phyloP scores from a whole-genome alignment of 1,140 invertebrate genomes.

The Ladona fulva region DNA sequence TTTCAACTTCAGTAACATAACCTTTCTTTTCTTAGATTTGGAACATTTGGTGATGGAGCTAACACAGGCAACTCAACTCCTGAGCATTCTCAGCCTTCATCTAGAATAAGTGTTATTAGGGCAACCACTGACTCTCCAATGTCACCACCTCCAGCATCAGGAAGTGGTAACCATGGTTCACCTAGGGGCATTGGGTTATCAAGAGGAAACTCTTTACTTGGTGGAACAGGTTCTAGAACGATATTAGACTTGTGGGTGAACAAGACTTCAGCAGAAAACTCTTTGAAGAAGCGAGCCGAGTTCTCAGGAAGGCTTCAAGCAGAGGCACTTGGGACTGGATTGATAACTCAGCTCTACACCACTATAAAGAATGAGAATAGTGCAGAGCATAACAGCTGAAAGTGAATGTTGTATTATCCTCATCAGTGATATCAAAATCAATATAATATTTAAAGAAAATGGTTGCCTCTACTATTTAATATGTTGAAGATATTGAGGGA shows the following conservation, averaged over 20 bases:
- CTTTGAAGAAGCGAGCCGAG: slow-evolving; percentile 49
- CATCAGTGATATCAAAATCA: too few relatives aligned
- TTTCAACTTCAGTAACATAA: neutral
- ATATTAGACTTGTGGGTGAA: slow-evolving; percentile 56
- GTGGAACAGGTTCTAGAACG: slow-evolving; percentile 36
- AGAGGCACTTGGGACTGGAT: slow-evolving; percentile 13
- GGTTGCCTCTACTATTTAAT: too few relatives aligned
- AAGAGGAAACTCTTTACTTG: slow-evolving; percentile 29
- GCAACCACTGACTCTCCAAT: slow-evolving; percentile 75
- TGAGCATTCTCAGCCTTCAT: too few relatives aligned
- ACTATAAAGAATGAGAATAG: neutral
- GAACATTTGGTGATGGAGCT: neutral
- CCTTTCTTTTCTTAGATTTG: neutral
- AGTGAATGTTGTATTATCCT: too few relatives aligned
- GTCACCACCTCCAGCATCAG: slow-evolving; percentile 49
- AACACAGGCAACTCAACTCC: too few relatives aligned
- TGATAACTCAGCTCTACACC: neutral
- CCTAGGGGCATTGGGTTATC: slow-evolving; percentile 22
- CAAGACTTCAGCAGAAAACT: slow-evolving; percentile 25
- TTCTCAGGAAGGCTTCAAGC: slow-evolving; percentile 67
- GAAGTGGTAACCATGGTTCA: slow-evolving; percentile 29
- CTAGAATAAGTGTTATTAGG: slow-evolving; percentile 58
- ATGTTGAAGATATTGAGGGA: too few relatives aligned
- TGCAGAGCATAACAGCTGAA: too few relatives aligned
- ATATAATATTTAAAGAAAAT: too few relatives aligned